These are phyloP conservation scores for Phrixothrix hirtus DNA, from an alignment of 2,888 invertebrate genomes.

Conservation along the genomic window DNA sequence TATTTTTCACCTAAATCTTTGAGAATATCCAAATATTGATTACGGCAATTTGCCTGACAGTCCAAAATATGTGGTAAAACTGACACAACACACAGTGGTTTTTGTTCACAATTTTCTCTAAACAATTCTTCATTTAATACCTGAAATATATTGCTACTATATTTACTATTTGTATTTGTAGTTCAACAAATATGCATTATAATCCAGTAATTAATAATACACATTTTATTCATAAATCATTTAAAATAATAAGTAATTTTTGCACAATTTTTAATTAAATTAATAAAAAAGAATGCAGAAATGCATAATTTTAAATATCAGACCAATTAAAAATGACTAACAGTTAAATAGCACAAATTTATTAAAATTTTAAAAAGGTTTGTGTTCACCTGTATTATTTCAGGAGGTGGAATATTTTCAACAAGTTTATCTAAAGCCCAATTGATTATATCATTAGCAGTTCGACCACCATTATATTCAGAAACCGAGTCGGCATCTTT, in stretches of 20 bases:
- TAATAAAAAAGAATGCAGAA: too few relatives aligned
- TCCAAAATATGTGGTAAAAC: conserved; percentile 94
- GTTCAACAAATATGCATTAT: too few relatives aligned
- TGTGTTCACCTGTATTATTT: conserved; percentile 77
- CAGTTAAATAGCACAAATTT: too few relatives aligned
- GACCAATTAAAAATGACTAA: too few relatives aligned
- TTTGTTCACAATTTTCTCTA: conserved; percentile 76
- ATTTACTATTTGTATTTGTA: too few relatives aligned
- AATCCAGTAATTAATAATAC: too few relatives aligned
- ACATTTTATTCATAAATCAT: too few relatives aligned
- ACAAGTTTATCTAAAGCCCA: conserved; percentile 87
- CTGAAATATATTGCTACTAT: too few relatives aligned
- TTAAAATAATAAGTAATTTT: too few relatives aligned
- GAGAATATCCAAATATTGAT: conserved; percentile 76
- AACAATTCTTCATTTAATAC: conserved; percentile 63
- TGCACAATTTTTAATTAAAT: too few relatives aligned
- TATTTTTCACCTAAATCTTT: conserved; percentile 81
- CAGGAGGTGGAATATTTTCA: conserved; percentile 89
- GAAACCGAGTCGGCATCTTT: conserved; percentile 69
- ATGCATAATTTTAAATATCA: too few relatives aligned
- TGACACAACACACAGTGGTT: conserved; percentile 87
- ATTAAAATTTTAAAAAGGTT: too few relatives aligned
- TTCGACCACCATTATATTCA: conserved; percentile 93
- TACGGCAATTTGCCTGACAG: conserved; percentile 89
- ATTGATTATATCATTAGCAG: conserved; percentile 83